Evolutionary conservation across 2,888 invertebrate species (phyloP).

Genomic region (Palloptera scutellata): DNA sequence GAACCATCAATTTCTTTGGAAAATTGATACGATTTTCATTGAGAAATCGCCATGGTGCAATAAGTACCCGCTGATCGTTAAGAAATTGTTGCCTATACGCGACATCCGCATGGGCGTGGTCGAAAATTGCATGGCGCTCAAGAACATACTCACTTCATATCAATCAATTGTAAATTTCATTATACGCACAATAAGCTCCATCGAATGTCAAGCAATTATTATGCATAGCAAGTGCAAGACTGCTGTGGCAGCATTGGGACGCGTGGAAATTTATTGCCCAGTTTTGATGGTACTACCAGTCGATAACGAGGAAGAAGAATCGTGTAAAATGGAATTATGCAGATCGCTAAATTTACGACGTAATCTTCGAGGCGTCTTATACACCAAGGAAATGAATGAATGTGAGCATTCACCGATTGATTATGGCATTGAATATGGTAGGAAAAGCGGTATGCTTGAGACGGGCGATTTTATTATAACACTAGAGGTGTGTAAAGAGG

Average conservation of each 20-base stretch:
- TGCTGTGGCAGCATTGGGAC: slow-evolving; percentile 53
- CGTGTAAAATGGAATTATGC: slow-evolving; percentile 46
- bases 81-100: slow-evolving; percentile 55
- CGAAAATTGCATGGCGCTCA: slow-evolving; percentile 45
- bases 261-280: slow-evolving; percentile 60
- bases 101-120: slow-evolving; percentile 50
- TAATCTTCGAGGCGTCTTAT: slow-evolving; percentile 54
- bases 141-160: slow-evolving; percentile 47
- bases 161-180: slow-evolving; percentile 58
- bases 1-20: slow-evolving; percentile 53
- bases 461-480: slow-evolving; percentile 61
- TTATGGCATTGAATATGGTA: slow-evolving; percentile 55
- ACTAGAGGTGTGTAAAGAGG: slow-evolving; percentile 51
- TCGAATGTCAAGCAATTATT: slow-evolving; percentile 59
- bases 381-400: slow-evolving; percentile 48
- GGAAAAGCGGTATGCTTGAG: slow-evolving; percentile 48
- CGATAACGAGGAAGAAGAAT: slow-evolving; percentile 39
- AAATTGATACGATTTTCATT: slow-evolving; percentile 59
- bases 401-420: slow-evolving; percentile 49
- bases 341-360: slow-evolving; percentile 51
- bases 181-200: slow-evolving; percentile 56
- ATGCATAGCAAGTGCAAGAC: slow-evolving; percentile 50
- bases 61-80: slow-evolving; percentile 60
- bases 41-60: slow-evolving; percentile 59
- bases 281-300: slow-evolving; percentile 56